phyloP scores from a whole-genome alignment of 1,140 invertebrate genomes.

The Centruroides sculpturatus region DNA sequence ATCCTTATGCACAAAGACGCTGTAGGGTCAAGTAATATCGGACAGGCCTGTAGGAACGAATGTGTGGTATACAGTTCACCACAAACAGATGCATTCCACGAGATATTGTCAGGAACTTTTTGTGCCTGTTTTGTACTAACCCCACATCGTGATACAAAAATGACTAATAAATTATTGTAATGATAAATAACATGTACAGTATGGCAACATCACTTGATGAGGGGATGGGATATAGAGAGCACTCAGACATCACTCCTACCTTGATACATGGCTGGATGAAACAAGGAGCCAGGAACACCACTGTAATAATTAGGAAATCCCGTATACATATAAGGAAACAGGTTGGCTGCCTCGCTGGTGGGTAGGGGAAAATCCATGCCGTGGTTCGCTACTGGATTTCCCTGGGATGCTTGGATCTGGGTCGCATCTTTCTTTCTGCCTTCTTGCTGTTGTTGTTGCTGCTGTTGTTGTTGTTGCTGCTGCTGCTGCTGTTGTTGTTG shows the following conservation, averaged over 20 bases:
- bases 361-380: constrained; percentile 13
- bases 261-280: constrained; percentile 29
- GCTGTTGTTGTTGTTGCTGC: neutral
- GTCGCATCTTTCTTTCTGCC: neutral
- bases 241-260: constrained; percentile 19
- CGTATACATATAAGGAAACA: constrained; percentile 33
- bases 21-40: no score
- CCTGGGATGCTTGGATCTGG: neutral
- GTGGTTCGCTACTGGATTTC: neutral
- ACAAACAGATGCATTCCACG: no score
- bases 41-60: no score
- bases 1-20: no score
- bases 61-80: no score
- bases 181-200: no score
- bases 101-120: no score
- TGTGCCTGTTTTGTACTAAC: no score
- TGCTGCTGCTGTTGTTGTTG: constrained; percentile 2
- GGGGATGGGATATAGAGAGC: no score
- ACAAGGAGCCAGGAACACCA: constrained; percentile 26
- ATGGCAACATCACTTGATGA: no score
- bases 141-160: no score
- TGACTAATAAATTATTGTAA: no score
- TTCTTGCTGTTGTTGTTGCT: neutral
- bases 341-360: constrained; percentile 23
- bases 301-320: constrained; percentile 29